Percentiles rank a stretch among this genome's conserved stretches.
phyloP scores from a whole-genome alignment of 2,797 vertebrate genomes.

The Thunnus albacares region DNA sequence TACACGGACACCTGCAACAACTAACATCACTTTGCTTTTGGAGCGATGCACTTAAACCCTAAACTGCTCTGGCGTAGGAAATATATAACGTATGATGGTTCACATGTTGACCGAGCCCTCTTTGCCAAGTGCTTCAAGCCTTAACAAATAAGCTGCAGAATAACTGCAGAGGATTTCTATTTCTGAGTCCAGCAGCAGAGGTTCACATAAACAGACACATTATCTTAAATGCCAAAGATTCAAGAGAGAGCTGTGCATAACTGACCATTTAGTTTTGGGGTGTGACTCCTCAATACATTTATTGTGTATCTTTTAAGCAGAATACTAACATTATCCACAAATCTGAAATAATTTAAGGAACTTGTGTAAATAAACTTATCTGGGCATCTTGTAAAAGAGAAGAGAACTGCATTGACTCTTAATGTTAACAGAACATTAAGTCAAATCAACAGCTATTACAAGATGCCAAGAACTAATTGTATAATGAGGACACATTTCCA shows the following conservation, averaged over 20 bases:
- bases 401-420: not conserved
- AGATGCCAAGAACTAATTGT: not conserved
- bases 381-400: not conserved
- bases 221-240: not conserved
- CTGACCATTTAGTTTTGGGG: not conserved
- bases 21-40: not conserved
- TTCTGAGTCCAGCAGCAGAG: not conserved
- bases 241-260: not conserved
- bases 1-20: not conserved
- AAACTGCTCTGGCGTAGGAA: not conserved
- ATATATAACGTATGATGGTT: not conserved
- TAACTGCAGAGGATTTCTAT: not conserved
- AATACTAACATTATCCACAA: not conserved
- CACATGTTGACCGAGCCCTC: not conserved
- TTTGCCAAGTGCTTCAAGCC: not conserved
- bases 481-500: not conserved
- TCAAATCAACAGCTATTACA: slow-evolving; percentile 1
- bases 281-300: not conserved
- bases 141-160: not conserved
- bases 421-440: not conserved
- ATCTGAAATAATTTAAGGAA: not conserved
- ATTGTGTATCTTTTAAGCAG: not conserved
- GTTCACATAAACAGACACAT: not conserved
- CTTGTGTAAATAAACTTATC: not conserved
- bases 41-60: not conserved